Evolutionary conservation across 2,113 vertebrate genomes (phyloP).

Genomic region (Terrapene triunguis): DNA sequence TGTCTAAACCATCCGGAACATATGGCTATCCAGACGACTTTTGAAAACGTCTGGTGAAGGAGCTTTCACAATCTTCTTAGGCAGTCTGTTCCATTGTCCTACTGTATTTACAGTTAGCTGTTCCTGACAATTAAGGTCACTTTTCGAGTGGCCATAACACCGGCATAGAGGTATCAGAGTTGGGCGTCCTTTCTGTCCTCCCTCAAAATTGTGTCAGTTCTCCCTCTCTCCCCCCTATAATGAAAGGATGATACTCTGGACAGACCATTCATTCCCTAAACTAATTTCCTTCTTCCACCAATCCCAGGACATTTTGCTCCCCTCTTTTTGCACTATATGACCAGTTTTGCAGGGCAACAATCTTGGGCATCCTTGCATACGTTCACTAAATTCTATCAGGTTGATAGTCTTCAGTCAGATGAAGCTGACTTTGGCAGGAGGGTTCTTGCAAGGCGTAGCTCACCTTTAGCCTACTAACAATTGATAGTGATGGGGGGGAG

Average conservation of each 20-base stretch:
- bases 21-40: not conserved
- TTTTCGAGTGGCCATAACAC: not conserved
- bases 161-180: not conserved
- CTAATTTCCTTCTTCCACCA: not conserved
- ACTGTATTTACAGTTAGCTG: not conserved
- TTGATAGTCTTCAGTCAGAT: not conserved
- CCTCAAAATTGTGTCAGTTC: not conserved
- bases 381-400: not conserved
- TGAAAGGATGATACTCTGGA: not conserved
- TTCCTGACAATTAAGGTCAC: not conserved
- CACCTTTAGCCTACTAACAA: not conserved
- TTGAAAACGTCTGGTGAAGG: not conserved
- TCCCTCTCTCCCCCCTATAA: no score
- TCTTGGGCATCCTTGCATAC: not conserved
- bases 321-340: not conserved
- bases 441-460: not conserved
- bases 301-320: not conserved
- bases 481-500: not conserved
- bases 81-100: not conserved
- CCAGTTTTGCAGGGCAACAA: not conserved
- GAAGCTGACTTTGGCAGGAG: not conserved
- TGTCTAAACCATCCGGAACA: not conserved
- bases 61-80: not conserved
- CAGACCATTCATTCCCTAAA: not conserved
- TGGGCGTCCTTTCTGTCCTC: not conserved